Base-by-base conservation (phyloP, 2,888 invertebrate genomes). In the Sylvicola fuscatus region DNA sequence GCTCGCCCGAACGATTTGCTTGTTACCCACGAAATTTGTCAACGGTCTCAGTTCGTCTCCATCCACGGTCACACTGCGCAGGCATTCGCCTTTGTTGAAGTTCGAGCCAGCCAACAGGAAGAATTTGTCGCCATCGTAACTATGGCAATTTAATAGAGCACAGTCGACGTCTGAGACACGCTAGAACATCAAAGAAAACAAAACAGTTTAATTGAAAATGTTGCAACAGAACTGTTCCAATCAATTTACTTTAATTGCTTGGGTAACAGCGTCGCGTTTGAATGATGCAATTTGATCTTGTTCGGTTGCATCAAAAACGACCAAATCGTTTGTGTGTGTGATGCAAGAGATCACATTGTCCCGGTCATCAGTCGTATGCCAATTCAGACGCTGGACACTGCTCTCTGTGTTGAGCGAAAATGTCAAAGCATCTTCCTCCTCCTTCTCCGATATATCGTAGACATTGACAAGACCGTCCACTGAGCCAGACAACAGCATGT, bases 391-490 rank as follows among this genome's bases (percentile, higher is more conserved):
- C 42, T 71, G 76, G 36, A 89, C 71, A 11, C 81, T 76, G 39
- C 75, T 77, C 48, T 80, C 78, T 0, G 80, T 71, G 49, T 87
- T 89, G 17, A 86, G 61, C 0, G 81, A 77, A 45, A 70, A 72
- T 11, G 60, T 57, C 2, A 92, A 59, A 0, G 90, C 89, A 46
- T 83, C 79, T 38, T 86, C 83, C 58, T 90, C 90, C 0, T 56
- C 60, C 0, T 60, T 47, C 49, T 84, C 66, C 34, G 66, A 64
- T 14, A 90, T 62, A 53, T 90, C 78, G 55, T 74, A 92, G 3
- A 84, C 50, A 56, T 90, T 90, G 2, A 90, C 68, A 12, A 92
- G 62, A 0, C 89, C 87, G 54, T 92, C 90, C 0, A 72, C 67
- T 2, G 84, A 77, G 1, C 84, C 82, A 1, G 83, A 71, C 11